phyloP scores from a whole-genome alignment of 2,888 invertebrate genomes.

The Phaonia tiefii region DNA sequence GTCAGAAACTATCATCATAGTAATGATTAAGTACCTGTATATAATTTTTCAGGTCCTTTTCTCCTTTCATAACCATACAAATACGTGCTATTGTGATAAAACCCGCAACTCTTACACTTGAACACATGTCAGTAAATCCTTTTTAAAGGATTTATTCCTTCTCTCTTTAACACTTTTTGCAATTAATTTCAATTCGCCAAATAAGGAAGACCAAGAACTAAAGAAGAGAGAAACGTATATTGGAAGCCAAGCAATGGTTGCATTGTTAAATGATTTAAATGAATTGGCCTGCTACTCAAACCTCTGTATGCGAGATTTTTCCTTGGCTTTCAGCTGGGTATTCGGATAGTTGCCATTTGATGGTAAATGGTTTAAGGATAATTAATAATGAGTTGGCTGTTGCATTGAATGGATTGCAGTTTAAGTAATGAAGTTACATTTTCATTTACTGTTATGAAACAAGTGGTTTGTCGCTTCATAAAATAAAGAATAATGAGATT shows the following conservation, averaged over 20 bases:
- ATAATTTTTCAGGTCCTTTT: too few species aligned
- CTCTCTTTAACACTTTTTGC: conserved; percentile 56
- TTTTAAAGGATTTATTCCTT: too few species aligned
- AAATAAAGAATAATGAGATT: too few species aligned
- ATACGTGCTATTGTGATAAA: too few species aligned
- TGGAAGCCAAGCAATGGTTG: not conserved
- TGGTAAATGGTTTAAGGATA: conserved; percentile 33
- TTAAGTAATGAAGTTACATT: too few species aligned
- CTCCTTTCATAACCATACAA: not conserved
- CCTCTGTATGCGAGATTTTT: not conserved
- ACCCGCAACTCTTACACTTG: not conserved
- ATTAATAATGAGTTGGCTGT: conserved; percentile 25
- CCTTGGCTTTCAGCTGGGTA: conserved; percentile 4
- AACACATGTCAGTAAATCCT: not conserved
- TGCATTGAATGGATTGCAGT: conserved; percentile 24
- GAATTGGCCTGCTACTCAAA: not conserved
- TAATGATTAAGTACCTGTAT: conserved; percentile 58
- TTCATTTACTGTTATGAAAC: too few species aligned
- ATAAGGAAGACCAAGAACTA: not conserved
- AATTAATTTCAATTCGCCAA: conserved; percentile 50
- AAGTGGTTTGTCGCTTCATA: too few species aligned
- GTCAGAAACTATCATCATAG: conserved; percentile 48
- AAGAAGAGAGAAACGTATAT: not conserved
- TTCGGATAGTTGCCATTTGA: too few species aligned
- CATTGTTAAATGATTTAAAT: not conserved